Conservation (phyloP, 2,888 invertebrate genomes). For the Philaethria dido region DNA sequence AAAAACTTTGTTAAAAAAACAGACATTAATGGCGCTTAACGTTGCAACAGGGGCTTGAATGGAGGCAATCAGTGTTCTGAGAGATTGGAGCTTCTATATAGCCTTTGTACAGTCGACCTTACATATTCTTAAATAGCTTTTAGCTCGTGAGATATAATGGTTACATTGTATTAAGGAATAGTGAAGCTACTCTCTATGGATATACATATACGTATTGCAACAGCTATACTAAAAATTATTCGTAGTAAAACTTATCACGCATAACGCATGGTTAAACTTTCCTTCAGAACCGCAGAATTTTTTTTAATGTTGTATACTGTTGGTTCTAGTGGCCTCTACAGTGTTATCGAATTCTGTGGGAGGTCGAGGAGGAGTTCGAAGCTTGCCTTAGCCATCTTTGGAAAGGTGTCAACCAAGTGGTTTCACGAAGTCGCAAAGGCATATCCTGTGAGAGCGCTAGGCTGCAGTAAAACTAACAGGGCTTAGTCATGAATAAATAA, state of each 20-base stretch:
- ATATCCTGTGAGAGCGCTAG: no score
- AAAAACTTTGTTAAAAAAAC: constrained; percentile 35
- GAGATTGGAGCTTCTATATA: constrained; percentile 44
- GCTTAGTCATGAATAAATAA: no score
- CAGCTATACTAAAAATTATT: constrained; percentile 10
- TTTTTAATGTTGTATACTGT: no score
- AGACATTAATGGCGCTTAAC: constrained; percentile 35
- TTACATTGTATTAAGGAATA: constrained; percentile 14
- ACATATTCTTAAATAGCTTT: constrained; percentile 23
- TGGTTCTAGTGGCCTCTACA: no score
- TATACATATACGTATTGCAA: neutral
- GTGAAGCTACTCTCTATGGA: neutral
- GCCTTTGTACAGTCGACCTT: constrained; percentile 23
- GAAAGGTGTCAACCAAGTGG: no score
- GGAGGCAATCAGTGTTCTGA: constrained; percentile 58
- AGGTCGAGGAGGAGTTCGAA: no score
- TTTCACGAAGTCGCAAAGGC: no score
- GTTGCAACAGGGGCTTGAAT: constrained; percentile 52
- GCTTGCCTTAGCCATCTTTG: no score
- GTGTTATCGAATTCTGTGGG: no score
- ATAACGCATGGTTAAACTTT: constrained; percentile 13
- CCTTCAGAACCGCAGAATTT: no score
- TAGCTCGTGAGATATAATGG: constrained; percentile 19
- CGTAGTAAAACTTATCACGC: neutral
- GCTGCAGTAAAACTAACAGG: no score